A percentile compares a stretch with the other conserved stretches of the same genome.
Evolutionary conservation across 2,888 invertebrate species (phyloP).

Genomic region (Pantelozetes paolii): DNA sequence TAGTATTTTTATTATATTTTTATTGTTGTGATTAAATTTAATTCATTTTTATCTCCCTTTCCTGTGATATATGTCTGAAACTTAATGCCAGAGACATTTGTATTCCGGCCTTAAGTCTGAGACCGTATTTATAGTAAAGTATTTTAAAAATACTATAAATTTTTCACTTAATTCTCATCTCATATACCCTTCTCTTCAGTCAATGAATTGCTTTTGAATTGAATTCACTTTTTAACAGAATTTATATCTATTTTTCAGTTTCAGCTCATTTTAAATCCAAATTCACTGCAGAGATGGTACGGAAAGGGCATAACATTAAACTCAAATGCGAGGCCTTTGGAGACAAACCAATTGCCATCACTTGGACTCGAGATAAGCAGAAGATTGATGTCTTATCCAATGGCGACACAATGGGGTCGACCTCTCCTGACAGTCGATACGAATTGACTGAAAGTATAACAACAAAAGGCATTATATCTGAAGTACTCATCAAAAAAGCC

Average conservation of each 20-base stretch:
- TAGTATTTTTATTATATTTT: slow-evolving; percentile 26
- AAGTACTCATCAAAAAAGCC: slow-evolving; percentile 45
- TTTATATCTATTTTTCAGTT: slow-evolving; percentile 41
- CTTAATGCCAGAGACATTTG: background rate
- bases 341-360: slow-evolving; percentile 53
- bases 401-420: slow-evolving; percentile 16
- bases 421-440: slow-evolving; percentile 39
- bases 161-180: background rate
- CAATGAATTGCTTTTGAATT: background rate
- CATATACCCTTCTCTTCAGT: background rate
- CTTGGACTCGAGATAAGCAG: slow-evolving; percentile 53
- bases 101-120: background rate
- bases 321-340: slow-evolving; percentile 49
- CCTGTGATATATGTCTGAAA: slow-evolving; percentile 10
- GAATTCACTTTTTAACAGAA: background rate
- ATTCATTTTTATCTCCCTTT: background rate
- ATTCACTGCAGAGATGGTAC: slow-evolving; percentile 47
- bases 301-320: slow-evolving; percentile 45
- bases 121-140: background rate
- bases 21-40: slow-evolving; percentile 35
- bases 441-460: slow-evolving; percentile 44
- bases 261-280: slow-evolving; percentile 47
- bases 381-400: slow-evolving; percentile 27
- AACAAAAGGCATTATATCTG: slow-evolving; percentile 44
- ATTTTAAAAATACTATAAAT: slow-evolving; percentile 23